These are phyloP conservation scores for Triplophysa tibetana DNA, from an alignment of 2,113 vertebrate species.

Conservation along the genomic window DNA sequence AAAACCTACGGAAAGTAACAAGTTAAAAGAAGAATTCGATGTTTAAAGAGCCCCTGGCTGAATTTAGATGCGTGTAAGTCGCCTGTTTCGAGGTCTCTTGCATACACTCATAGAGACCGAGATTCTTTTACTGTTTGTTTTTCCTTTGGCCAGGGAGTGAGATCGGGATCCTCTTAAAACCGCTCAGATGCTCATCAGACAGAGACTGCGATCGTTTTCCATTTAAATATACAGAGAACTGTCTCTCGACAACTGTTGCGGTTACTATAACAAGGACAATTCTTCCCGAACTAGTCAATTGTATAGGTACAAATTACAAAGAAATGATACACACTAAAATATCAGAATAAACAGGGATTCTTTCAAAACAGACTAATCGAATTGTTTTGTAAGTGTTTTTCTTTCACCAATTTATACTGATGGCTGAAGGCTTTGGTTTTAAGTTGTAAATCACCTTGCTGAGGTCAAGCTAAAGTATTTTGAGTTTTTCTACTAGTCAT, in stretches of 20 bases:
- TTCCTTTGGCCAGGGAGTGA: not conserved
- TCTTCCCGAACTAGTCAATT: not conserved
- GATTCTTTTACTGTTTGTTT: not conserved
- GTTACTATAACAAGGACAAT: not conserved
- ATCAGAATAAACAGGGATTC: not conserved
- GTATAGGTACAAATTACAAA: not conserved
- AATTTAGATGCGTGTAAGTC: not conserved
- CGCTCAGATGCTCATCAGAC: slow-evolving; percentile 2
- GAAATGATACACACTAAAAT: not conserved
- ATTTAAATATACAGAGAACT: slow-evolving; percentile 10
- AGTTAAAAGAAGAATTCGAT: slow-evolving; percentile 52
- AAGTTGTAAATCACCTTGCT: slow-evolving; percentile 12
- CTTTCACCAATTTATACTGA: not conserved
- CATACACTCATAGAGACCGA: slow-evolving; percentile 9
- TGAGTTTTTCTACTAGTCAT: not conserved
- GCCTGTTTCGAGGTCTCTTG: not conserved
- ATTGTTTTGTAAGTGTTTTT: not conserved
- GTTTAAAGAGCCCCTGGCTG: slow-evolving; percentile 61
- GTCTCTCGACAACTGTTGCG: not conserved
- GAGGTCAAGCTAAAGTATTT: slow-evolving; percentile 40
- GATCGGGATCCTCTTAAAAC: slow-evolving; percentile 27
- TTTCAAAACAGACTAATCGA: not conserved
- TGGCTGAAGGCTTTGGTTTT: not conserved
- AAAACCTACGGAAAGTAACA: slow-evolving; percentile 67
- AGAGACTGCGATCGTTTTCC: slow-evolving; percentile 5